Conservation (phyloP, 2,797 vertebrate species). For the Etheostoma nigrum region DNA sequence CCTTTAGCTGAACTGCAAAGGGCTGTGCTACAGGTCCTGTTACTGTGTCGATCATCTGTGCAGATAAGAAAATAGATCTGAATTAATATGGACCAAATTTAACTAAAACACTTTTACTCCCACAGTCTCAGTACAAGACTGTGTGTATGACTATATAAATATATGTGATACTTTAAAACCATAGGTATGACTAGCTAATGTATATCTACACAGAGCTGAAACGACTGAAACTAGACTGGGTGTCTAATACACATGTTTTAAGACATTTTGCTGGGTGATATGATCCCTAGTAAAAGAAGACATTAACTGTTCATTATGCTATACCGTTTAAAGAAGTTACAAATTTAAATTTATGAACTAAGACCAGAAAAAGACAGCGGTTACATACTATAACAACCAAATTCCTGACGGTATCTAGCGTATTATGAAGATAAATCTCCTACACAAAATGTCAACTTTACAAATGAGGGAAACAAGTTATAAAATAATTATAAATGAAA, state of each 20-base stretch:
- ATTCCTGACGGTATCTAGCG: background rate
- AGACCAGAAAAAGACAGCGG: background rate
- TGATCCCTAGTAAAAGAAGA: too few species aligned
- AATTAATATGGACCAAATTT: background rate
- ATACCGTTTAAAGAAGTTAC: background rate
- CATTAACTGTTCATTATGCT: background rate
- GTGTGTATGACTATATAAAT: background rate
- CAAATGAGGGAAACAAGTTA: too few species aligned
- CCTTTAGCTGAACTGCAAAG: constrained; percentile 88
- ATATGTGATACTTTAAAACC: background rate
- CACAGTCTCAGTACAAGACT: background rate
- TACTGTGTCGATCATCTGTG: constrained; percentile 92
- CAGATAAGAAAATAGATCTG: background rate
- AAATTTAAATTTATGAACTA: background rate
- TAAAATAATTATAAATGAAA: background rate
- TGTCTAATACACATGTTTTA: background rate
- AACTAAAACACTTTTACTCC: background rate
- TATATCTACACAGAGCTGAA: background rate
- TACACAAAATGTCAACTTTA: background rate
- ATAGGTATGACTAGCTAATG: background rate
- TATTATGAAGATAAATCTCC: too few species aligned
- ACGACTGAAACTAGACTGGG: too few species aligned
- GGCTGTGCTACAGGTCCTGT: constrained; percentile 78
- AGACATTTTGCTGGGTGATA: background rate
- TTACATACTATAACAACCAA: background rate